Conservation (phyloP, 2,113 vertebrate species). For the Labrus mixtus region DNA sequence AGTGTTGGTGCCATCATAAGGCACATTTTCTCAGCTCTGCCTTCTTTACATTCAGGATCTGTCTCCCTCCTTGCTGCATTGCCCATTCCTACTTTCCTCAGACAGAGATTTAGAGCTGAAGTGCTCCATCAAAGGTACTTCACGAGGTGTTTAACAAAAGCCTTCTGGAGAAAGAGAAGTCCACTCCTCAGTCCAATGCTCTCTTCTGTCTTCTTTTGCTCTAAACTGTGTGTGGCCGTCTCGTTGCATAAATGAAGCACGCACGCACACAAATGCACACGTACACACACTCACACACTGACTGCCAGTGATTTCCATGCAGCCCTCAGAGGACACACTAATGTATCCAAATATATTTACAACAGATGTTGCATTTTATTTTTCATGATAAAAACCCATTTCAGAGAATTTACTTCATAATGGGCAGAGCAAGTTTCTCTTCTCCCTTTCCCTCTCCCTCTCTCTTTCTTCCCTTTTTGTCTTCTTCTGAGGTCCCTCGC, state of each 20-base stretch:
- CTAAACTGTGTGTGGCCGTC: constrained; percentile 54
- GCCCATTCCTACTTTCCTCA: constrained; percentile 25
- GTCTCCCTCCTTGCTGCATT: constrained; percentile 22
- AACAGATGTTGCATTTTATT: constrained; percentile 89
- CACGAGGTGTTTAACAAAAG: constrained; percentile 50
- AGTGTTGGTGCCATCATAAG: not conserved
- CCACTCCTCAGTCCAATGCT: constrained; percentile 44
- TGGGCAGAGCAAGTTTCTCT: constrained; percentile 73
- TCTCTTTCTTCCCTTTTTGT: constrained; percentile 28
- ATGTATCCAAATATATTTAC: constrained; percentile 88
- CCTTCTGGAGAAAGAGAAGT: constrained; percentile 46
- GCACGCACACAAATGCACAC: not conserved
- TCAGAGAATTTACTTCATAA: constrained; percentile 84
- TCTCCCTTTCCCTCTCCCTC: constrained; percentile 20
- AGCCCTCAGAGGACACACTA: constrained; percentile 83
- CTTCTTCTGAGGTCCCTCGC: constrained; percentile 63
- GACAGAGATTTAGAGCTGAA: constrained; percentile 49
- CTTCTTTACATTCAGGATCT: constrained; percentile 13
- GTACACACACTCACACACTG: constrained; percentile 33
- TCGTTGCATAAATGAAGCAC: constrained; percentile 51
- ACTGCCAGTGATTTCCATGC: constrained; percentile 87
- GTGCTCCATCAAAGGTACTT: constrained; percentile 55
- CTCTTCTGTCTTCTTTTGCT: constrained; percentile 38
- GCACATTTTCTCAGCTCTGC: not conserved
- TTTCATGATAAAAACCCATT: constrained; percentile 87